phyloP scores from a whole-genome alignment of 1,140 invertebrate species.

The Diachasmimorpha longicaudata region DNA sequence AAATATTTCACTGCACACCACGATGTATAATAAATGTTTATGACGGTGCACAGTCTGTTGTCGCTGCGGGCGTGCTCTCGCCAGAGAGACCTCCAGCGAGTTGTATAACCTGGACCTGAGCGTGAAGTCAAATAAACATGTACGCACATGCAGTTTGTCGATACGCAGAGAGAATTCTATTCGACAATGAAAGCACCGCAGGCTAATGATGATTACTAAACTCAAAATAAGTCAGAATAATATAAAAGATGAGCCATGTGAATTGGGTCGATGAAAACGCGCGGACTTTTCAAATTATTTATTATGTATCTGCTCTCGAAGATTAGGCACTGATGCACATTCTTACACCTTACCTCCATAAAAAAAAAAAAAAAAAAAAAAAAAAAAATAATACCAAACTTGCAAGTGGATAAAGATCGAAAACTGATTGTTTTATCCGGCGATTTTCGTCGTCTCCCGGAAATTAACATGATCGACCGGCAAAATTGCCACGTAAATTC shows the following conservation, averaged over 20 bases:
- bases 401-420: conserved; percentile 35
- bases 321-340: too few relatives aligned
- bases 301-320: neutral
- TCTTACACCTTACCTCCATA: too few relatives aligned
- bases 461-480: conserved; percentile 43
- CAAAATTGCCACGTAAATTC: conserved; percentile 50
- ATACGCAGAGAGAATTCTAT: neutral
- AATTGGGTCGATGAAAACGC: too few relatives aligned
- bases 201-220: neutral
- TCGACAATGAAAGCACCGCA: neutral
- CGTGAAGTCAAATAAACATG: conserved; percentile 18
- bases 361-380: too few relatives aligned
- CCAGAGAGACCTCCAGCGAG: conserved; percentile 13
- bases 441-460: conserved; percentile 40
- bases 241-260: too few relatives aligned
- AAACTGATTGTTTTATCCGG: conserved; percentile 33
- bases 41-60: conserved; percentile 27
- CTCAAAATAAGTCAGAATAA: too few relatives aligned
- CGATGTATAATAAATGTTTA: conserved; percentile 42
- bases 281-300: too few relatives aligned
- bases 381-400: too few relatives aligned
- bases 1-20: conserved; percentile 33
- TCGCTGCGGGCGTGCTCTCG: conserved; percentile 12
- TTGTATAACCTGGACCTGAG: neutral
- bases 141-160: neutral